These are phyloP conservation scores for Clivina fossor DNA, from an alignment of 2,888 invertebrate genomes.

Conservation along the genomic window DNA sequence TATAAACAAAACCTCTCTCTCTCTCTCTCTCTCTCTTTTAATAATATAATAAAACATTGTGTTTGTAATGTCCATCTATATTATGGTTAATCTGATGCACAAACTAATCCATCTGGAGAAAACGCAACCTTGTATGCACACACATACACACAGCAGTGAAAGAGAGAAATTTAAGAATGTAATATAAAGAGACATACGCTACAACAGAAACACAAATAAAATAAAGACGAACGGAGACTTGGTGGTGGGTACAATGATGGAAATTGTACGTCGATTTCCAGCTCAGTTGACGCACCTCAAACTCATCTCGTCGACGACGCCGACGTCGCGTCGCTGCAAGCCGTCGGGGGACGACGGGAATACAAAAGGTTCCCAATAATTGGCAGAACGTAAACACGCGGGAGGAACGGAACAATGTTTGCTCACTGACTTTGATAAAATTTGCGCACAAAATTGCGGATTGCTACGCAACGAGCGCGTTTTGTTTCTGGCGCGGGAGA, in stretches of 20 bases:
- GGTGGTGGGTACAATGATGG: no score
- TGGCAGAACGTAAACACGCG: conserved; percentile 29
- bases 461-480: conserved; percentile 24
- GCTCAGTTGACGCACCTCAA: conserved; percentile 22
- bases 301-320: conserved; percentile 7
- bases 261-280: conserved; percentile 1
- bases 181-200: conserved; percentile 20
- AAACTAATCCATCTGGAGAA: no score
- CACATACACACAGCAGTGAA: no score
- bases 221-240: conserved; percentile 19
- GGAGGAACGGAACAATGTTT: conserved; percentile 29
- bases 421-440: conserved; percentile 31
- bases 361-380: conserved; percentile 29
- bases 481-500: conserved; percentile 9
- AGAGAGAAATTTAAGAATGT: conserved; percentile 26
- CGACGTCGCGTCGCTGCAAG: not conserved
- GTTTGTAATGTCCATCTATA: no score
- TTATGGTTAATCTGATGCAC: no score
- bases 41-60: no score
- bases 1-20: no score
- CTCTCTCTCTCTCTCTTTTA: no score
- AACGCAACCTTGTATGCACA: no score
- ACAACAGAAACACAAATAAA: conserved; percentile 24
- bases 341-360: not conserved
- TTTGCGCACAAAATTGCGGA: conserved; percentile 31